A percentile compares a stretch with the other conserved stretches of the same genome.
Evolutionary conservation across 2,888 invertebrate genomes (phyloP).

Genomic region (Torymus texanus): DNA sequence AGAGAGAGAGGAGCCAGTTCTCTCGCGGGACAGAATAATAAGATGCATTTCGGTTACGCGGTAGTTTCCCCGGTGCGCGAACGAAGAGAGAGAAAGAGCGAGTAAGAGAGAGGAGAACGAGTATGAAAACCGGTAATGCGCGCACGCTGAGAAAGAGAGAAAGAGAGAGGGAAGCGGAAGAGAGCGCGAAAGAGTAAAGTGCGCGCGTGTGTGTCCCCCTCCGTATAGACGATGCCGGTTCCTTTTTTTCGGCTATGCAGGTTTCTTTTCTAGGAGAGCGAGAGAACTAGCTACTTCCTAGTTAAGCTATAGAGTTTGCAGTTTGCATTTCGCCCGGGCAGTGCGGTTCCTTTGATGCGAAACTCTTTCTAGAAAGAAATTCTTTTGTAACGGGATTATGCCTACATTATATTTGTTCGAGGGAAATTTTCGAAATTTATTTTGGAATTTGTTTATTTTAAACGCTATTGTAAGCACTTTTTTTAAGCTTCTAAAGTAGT

Average conservation of each 20-base stretch:
- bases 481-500: too few relatives aligned
- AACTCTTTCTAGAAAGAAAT: too few relatives aligned
- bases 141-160: neutral
- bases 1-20: slow-evolving; percentile 38
- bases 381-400: too few relatives aligned
- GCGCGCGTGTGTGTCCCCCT: neutral
- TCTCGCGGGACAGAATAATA: slow-evolving; percentile 38
- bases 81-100: slow-evolving; percentile 51
- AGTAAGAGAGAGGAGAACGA: slow-evolving; percentile 33
- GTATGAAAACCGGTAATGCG: slow-evolving; percentile 51
- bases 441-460: too few relatives aligned
- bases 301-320: too few relatives aligned
- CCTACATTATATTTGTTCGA: too few relatives aligned
- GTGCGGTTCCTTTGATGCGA: too few relatives aligned
- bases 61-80: slow-evolving; percentile 6
- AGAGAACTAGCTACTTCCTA: neutral
- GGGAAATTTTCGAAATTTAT: too few relatives aligned
- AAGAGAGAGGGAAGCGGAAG: slow-evolving; percentile 1
- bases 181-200: slow-evolving; percentile 46
- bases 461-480: too few relatives aligned
- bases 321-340: too few relatives aligned
- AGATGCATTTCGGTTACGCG: slow-evolving; percentile 57
- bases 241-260: neutral
- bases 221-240: slow-evolving; percentile 19
- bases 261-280: neutral